Evolutionary conservation across 2,113 vertebrate species (phyloP), one percentile per base, ranked within the genome.

Genomic region (Macrotus californicus): DNA sequence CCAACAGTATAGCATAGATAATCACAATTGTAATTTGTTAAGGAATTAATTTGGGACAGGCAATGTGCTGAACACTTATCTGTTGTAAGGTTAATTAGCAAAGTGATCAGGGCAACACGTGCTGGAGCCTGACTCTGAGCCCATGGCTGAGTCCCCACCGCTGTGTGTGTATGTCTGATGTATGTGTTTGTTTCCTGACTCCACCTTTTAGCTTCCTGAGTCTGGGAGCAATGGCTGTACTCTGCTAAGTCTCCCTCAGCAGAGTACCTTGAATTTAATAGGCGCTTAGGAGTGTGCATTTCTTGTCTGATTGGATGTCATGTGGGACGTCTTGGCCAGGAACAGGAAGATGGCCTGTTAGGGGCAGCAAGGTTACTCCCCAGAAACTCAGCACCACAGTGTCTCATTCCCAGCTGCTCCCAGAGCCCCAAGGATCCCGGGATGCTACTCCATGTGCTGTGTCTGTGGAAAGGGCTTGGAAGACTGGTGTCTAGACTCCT

Each of bases 301-400:
- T 41, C 6, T 46, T 50, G 16, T 66, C 19, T 26, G 13, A 12
- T 26, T 21, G 82, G 31, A 4, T 76, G 67, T n/a, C 19, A 1
- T 43, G 11, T 10, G 12, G 36, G 26, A 82, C 36, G 26, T 10
- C 21, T 6, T 64, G 22, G 6, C 29, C 6, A 46, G 94, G 85
- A 89, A 39, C 36, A 89, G 48, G 94, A 95, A 97, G 76, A 81
- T 15, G 87, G 31, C 59, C 86, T 79, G 77, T 92, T 75, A 66
- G 48, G 61, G 94, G 85, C 75, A 91, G 93, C 79, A 88, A 61
- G 76, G 75, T 97, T 12, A 95, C 93, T 96, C 92, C 79, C 93
- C 66, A 81, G 96, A 96, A 95, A 94, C 92, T 97, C 43, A 18
- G 66, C 88, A 59, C 93, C 97, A 94, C 87, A 81, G 69, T 79